These are phyloP conservation scores for Apeltes quadracus DNA, from an alignment of 2,113 vertebrate species.

Conservation along the genomic window DNA sequence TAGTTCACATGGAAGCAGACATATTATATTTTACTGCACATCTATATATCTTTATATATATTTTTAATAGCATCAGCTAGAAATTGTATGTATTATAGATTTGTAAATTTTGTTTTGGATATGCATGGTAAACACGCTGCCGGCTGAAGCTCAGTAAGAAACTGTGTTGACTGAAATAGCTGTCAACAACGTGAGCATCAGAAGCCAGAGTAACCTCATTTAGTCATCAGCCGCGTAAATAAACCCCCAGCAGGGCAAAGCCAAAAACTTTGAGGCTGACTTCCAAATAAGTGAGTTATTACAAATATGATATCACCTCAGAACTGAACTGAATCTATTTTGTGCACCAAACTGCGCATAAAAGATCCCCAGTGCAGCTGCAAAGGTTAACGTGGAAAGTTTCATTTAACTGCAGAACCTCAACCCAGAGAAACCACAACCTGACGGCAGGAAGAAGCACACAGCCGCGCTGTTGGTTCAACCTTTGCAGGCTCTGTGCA, in stretches of 20 bases:
- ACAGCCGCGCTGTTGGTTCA: slow-evolving; percentile 4
- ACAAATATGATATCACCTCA: background rate
- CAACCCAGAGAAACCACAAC: slow-evolving; percentile 37
- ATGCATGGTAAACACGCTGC: background rate
- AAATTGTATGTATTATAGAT: background rate
- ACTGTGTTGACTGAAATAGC: slow-evolving; percentile 15
- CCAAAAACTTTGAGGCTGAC: background rate
- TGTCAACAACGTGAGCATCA: background rate
- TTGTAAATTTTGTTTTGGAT: background rate
- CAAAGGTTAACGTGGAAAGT: background rate
- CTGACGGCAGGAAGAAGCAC: slow-evolving; percentile 39
- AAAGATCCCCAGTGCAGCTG: background rate
- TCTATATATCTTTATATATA: background rate
- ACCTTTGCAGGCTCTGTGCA: slow-evolving; percentile 16
- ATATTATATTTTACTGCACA: background rate
- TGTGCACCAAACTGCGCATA: background rate
- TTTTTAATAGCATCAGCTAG: background rate
- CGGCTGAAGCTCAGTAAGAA: background rate
- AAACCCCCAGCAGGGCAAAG: background rate
- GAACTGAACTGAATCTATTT: background rate
- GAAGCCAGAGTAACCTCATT: background rate
- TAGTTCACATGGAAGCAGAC: background rate
- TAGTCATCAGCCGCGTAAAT: background rate
- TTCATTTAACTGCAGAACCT: slow-evolving; percentile 7
- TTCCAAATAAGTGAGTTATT: background rate